These are phyloP conservation scores for Atherinosoma microstoma DNA, from an alignment of 2,797 vertebrate genomes.

Conservation along the genomic window DNA sequence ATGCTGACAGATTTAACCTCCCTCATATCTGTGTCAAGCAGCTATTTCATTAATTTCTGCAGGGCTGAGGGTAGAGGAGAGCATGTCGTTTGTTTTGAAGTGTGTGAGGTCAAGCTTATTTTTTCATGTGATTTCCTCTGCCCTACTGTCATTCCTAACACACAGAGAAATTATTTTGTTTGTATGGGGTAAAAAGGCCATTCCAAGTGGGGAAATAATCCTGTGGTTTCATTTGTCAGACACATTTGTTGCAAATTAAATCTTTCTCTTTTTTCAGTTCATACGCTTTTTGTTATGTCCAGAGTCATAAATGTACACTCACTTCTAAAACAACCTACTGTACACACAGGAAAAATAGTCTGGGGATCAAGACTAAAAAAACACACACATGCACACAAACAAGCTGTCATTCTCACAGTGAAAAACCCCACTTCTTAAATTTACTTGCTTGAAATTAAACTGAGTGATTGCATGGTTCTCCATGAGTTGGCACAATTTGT, in stretches of 20 bases:
- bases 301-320: conserved; percentile 45
- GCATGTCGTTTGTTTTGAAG: conserved; percentile 38
- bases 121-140: conserved; percentile 51
- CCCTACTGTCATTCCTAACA: conserved; percentile 24
- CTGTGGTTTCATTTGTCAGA: conserved; percentile 40
- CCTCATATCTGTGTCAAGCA: conserved; percentile 64
- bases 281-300: conserved; percentile 25
- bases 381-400: conserved; percentile 10
- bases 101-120: conserved; percentile 58
- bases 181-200: conserved; percentile 9
- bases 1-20: conserved; percentile 61
- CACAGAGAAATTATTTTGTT: conserved; percentile 13
- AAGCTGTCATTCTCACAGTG: conserved; percentile 11
- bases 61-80: conserved; percentile 31
- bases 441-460: conserved; percentile 28
- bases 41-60: conserved; percentile 66
- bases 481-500: conserved; percentile 45
- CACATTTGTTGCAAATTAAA: conserved; percentile 54
- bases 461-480: conserved; percentile 39
- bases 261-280: conserved; percentile 25
- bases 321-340: conserved; percentile 54
- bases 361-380: conserved; percentile 2
- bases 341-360: conserved; percentile 39
- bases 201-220: conserved; percentile 17
- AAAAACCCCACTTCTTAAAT: conserved; percentile 29